Evolutionary conservation across 2,797 vertebrate genomes (phyloP), one percentile per base, ranked within the genome.

Genomic region (Setipinna tenuifilis): DNA sequence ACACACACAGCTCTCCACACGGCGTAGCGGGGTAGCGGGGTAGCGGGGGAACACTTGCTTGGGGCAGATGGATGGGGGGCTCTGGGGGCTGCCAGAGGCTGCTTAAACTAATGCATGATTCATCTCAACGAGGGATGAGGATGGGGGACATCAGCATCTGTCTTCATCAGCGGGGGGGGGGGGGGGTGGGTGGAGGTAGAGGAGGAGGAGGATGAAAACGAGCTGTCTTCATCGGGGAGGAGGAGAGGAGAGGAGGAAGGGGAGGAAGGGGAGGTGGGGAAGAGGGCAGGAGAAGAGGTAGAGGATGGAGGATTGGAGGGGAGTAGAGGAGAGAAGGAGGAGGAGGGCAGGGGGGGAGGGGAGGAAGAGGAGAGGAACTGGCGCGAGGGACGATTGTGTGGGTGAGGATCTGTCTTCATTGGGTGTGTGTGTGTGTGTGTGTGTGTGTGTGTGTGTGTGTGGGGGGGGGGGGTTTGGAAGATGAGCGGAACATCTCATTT

Each of bases 1-100:
- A n/a, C n/a, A n/a, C n/a, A n/a, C n/a, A n/a, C n/a, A n/a, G n/a
- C n/a, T n/a, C n/a, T n/a, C n/a, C n/a, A n/a, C n/a, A n/a, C n/a
- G n/a, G n/a, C n/a, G n/a, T n/a, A n/a, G n/a, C n/a, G n/a, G n/a
- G n/a, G n/a, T n/a, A n/a, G n/a, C n/a, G n/a, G n/a, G n/a, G n/a
- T n/a, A n/a, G n/a, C n/a, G n/a, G n/a, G n/a, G n/a, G n/a, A n/a
- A n/a, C n/a, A n/a, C n/a, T n/a, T n/a, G 50, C 50, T 54, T 54
- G 2, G 7, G 50, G 2, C 50, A 54, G 93, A 95, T 94, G 88
- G 86, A 96, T 94, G 87, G 92, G 91, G 14, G 92, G 94, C 93
- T 94, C 89, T 85, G 91, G 87, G 87, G 90, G 92, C 92, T 92
- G 93, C 93, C 94, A 95, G 93, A 94, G 94, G 90, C 92, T 93